Base-by-base conservation (phyloP, 1,140 invertebrate genomes). In the Drosophila ironensis region DNA sequence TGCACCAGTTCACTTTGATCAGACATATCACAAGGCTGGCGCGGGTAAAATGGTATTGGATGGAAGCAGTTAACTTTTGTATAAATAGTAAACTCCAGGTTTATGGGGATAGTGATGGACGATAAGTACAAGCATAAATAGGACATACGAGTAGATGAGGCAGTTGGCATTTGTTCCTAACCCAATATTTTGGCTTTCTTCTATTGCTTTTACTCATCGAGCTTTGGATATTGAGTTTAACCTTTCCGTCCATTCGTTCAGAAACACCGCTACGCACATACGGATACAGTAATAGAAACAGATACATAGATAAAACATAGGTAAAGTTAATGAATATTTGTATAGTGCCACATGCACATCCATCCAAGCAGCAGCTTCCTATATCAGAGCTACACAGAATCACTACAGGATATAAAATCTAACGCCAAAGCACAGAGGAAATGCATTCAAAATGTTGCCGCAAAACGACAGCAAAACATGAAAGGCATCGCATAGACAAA, bases 161-260 rank as follows among this genome's bases (percentile, higher is more conserved):
- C 24, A 51, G 17, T 44, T 52, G 73, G 74, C 45, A 60, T 59
- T 72, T 77, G 78, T 82, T 82, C 78, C 78, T 82, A 84, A n/a
- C 27, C 59, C 72, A 68, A 51, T 50, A 44, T 47, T 76, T 60
- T 37, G 40, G 28, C 37, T 16, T 25, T 24, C 22, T 60, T 61
- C 22, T 16, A 47, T 56, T 70, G 40, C 53, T 50, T 56, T 64
- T 51, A 33, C 51, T 64, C 41, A 52, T 52, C 4, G 4, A 46
- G 33, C 37, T 64, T 47, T 45, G 50, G 33, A 81, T 63, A 81
- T 84, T 84, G 12, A 77, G 75, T 81, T 84, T 9, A 73, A 84
- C 78, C 78, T 78, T 72, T 84, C 78, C 78, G 78, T 82, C 78
- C 78, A 82, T 78, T 80, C 70, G 67, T 73, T 82, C 73, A 82